Evolutionary conservation across 2,888 invertebrate genomes (phyloP).

Genomic region (Thera obeliscata): DNA sequence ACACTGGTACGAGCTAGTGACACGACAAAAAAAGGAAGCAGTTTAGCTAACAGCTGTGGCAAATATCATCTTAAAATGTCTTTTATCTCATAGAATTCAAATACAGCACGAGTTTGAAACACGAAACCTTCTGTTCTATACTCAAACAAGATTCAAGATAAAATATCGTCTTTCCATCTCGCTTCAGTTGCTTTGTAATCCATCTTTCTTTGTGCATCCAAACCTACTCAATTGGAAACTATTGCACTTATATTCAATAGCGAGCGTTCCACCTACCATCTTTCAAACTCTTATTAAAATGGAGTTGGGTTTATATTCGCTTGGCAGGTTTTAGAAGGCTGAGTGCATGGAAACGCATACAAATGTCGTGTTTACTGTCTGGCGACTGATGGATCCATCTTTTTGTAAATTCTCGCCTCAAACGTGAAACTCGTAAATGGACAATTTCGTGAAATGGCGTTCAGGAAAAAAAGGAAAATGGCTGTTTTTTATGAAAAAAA

Average conservation of each 20-base stretch:
- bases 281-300: conserved; percentile 31
- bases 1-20: too few relatives aligned
- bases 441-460: conserved; percentile 30
- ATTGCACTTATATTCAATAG: conserved; percentile 29
- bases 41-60: too few relatives aligned
- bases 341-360: conserved; percentile 59
- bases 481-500: not conserved
- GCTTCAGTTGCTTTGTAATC: conserved; percentile 7
- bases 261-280: conserved; percentile 4
- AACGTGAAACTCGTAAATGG: conserved; percentile 32
- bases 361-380: conserved; percentile 62
- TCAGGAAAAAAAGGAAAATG: not conserved
- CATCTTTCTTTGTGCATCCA: conserved; percentile 20
- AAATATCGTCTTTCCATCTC: conserved; percentile 13
- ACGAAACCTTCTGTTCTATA: not conserved
- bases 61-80: too few relatives aligned
- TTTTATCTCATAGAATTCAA: too few relatives aligned
- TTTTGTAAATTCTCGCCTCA: conserved; percentile 38
- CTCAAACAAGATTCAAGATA: conserved; percentile 1
- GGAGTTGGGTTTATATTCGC: conserved; percentile 46
- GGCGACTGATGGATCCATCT: conserved; percentile 50
- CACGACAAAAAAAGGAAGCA: too few relatives aligned
- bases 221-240: conserved; percentile 32
- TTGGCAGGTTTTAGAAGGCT: conserved; percentile 25
- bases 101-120: too few relatives aligned